phyloP scores from a whole-genome alignment of 2,113 vertebrate species.

The Anguilla rostrata region DNA sequence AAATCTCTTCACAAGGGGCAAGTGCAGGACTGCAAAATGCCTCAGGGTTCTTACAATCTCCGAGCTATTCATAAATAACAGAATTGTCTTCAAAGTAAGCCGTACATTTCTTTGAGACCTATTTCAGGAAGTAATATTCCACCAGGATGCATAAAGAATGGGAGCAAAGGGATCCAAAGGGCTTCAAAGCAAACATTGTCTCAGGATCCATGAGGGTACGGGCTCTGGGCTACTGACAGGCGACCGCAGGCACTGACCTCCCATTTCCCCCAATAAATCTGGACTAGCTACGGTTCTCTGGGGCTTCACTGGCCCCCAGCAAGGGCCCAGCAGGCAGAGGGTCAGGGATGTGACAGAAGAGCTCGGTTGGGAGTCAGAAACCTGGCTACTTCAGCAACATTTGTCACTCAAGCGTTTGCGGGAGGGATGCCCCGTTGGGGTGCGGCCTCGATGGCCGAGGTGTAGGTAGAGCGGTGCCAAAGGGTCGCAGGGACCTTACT shows the following conservation, averaged over 20 bases:
- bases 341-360: conserved; percentile 51
- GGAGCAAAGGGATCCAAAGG: conserved; percentile 50
- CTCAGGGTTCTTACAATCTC: not conserved
- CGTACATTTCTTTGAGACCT: not conserved
- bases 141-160: not conserved
- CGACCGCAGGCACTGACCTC: conserved; percentile 65
- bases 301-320: conserved; percentile 59
- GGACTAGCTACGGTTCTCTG: conserved; percentile 48
- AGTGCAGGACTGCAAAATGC: not conserved
- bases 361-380: conserved; percentile 36
- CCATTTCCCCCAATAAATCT: conserved; percentile 70
- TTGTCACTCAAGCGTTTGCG: not conserved
- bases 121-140: not conserved
- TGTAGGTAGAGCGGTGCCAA: conserved; percentile 23
- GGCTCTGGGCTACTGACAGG: conserved; percentile 61
- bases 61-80: not conserved
- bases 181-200: conserved; percentile 50
- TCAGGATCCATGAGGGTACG: conserved; percentile 50
- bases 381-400: conserved; percentile 27
- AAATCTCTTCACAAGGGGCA: not conserved
- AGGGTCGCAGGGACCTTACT: conserved; percentile 49
- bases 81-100: not conserved
- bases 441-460: conserved; percentile 1
- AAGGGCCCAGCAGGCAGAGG: conserved; percentile 44
- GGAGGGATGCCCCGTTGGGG: not conserved